These are phyloP conservation scores for Drosophila kurseongensis DNA, from an alignment of 1,140 invertebrate species.

Conservation along the genomic window DNA sequence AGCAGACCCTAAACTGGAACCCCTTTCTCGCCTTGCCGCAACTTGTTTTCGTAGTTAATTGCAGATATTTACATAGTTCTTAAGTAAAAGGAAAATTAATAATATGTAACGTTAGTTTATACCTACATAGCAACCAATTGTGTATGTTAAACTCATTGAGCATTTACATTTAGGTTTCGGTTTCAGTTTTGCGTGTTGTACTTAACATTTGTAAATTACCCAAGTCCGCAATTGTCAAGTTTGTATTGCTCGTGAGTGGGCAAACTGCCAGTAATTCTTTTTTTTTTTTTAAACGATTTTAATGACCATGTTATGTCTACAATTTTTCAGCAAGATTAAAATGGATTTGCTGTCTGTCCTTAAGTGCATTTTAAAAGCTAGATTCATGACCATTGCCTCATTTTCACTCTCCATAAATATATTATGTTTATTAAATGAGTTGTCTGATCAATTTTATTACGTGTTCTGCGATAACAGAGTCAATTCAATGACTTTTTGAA, in stretches of 20 bases:
- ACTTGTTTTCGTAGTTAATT: conserved; percentile 60
- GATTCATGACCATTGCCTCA: no score
- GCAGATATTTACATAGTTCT: conserved; percentile 62
- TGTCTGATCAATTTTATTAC: not conserved
- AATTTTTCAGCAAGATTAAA: not conserved
- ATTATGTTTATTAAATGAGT: not conserved
- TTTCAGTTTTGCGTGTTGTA: conserved; percentile 42
- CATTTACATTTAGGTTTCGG: conserved; percentile 34
- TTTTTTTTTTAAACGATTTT: conserved; percentile 12
- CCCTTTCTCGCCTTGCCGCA: conserved; percentile 5
- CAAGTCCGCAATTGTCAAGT: conserved; percentile 16
- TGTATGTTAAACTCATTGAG: conserved; percentile 43
- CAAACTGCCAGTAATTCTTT: conserved; percentile 10
- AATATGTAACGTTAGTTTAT: conserved; percentile 57
- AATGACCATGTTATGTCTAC: conserved; percentile 1
- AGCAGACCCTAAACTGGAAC: conserved; percentile 47
- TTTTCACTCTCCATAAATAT: not conserved
- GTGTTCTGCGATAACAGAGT: conserved; percentile 5
- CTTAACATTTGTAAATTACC: conserved; percentile 38
- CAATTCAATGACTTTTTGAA: conserved; percentile 10
- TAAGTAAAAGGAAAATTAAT: conserved; percentile 38
- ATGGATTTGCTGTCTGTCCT: conserved; percentile 10
- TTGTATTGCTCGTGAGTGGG: conserved; percentile 1
- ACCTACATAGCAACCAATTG: conserved; percentile 27
- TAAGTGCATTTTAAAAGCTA: not conserved